Evolutionary conservation across 2,113 vertebrate species (phyloP), one percentile per base, ranked within the genome.

Genomic region (Callionymus lyra): DNA sequence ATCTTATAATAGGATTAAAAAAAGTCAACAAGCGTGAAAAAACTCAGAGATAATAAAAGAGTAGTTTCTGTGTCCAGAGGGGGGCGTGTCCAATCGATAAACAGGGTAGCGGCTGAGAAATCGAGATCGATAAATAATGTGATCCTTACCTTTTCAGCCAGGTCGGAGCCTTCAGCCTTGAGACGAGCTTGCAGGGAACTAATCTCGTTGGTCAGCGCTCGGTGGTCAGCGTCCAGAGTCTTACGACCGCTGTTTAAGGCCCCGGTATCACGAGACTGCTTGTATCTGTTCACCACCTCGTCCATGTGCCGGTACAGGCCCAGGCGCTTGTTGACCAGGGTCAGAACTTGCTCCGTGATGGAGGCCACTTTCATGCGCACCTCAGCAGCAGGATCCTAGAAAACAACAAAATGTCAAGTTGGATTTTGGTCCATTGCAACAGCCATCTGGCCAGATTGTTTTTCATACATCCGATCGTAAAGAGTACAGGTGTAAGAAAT

Each of bases 341-440:
- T 97, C 42, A 98, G 82, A 45, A 96, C 91, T 75, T 99, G 95
- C 80, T 99, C 95, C 0, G 92, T 98, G 79, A 99, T 96, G 60
- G 94, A 99, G 16, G 95, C 93, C 57, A 97, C 95, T 77, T 98
- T 98, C 95, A 99, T 98, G 38, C 91, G 86, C 31, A 97, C 94
- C 75, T 99, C 95, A 6, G 92, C 94, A 0, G 94, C 94, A 2
- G 95, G 94, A 62, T 99, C 95, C 95, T 99, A 58, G 12, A 36
- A 8, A 50, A 9, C 34, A 12, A 32, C 17, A 16, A 9, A 45
- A 13, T 12, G 6, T 15, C 19, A 50, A 15, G 2, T 10, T 12
- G 16, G 16, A 27, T 27, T 27, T 27, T 8, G 21, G 21, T 27
- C 21, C 21, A 27, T 27, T 8, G 21, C 8, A 27, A 4, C 21